A percentile compares a stretch with the other conserved stretches of the same genome.
These are phyloP conservation scores for Nymphicus hollandicus DNA, from an alignment of 2,113 vertebrate species.

Conservation along the genomic window DNA sequence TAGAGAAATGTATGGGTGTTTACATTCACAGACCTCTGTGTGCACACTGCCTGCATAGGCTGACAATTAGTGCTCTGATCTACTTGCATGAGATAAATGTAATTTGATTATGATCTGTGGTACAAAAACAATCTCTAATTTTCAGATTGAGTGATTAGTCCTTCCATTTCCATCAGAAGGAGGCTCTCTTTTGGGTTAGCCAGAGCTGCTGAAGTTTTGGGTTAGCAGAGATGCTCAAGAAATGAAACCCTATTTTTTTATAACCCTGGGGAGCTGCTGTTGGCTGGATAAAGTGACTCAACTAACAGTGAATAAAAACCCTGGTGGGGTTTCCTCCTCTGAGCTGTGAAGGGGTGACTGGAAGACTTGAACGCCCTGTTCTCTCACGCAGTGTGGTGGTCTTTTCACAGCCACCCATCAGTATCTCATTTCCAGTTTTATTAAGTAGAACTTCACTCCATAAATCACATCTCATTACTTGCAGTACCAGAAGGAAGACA, in stretches of 20 bases:
- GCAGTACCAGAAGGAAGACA: conserved; percentile 18
- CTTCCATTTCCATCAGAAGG: background rate
- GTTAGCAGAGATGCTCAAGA: background rate
- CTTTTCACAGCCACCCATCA: conserved; percentile 13
- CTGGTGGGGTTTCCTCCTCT: background rate
- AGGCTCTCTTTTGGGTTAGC: background rate
- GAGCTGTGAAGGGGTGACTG: background rate
- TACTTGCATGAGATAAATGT: conserved; percentile 6
- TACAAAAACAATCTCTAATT: background rate
- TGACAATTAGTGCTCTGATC: conserved; percentile 6
- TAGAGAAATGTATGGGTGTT: background rate
- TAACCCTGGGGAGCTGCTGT: background rate
- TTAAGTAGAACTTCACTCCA: conserved; percentile 30
- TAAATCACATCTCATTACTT: conserved; percentile 22
- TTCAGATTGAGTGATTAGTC: conserved; percentile 13
- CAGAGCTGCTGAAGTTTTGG: background rate
- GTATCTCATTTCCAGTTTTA: conserved; percentile 28
- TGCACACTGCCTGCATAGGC: background rate
- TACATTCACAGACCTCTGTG: background rate
- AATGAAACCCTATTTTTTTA: background rate
- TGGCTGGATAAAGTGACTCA: background rate
- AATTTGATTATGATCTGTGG: conserved; percentile 12
- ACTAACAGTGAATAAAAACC: background rate
- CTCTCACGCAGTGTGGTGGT: background rate
- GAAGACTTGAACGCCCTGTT: background rate